Base-by-base conservation (phyloP, 2,113 vertebrate genomes). In the Echinops telfairi region DNA sequence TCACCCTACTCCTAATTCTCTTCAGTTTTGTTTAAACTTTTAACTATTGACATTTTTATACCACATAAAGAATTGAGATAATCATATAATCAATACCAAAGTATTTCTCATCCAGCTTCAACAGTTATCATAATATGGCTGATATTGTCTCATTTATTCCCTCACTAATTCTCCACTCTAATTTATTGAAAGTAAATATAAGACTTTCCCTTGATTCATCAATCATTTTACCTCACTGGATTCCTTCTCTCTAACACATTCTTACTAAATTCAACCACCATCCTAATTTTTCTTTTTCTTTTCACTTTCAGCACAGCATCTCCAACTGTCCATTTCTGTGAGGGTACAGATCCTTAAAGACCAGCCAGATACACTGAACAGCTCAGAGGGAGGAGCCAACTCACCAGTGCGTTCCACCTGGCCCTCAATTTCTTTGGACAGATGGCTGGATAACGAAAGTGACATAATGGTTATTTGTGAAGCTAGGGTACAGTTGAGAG, bases 401-500 rank as follows among this genome's bases (percentile, higher is more conserved):
- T 83, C 47, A 87, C 25, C 47, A 77, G 33, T 76, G 25, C 47
- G 38, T 86, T 47, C 76, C 3, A 14, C 17, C 43, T 19, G 20
- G 57, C 38, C 31, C 53, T 43, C 27, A 77, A 66, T 22, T 68
- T 23, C 14, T 25, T 60, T 83, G 36, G 62, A 70, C 43, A 62
- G 31, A 23, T 83, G 47, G 23, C 68, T 88, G 76, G 5, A 53
- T 53, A 10, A 53, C 10, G 47, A 53, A 53, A 53, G 47, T 9
- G 5, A 53, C 2, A 2, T 38, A 40, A 53, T 73, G 22, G 33
- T 83, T 16, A 47, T 68, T 27, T 20, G 31, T 11, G 0, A 47
- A 47, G 33, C 0, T 0, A 27, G 16, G 43, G 0, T 2, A 31
- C 0, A 1, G 31, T 0, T 2, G 64, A 80, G 33, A 22, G 83